Percentiles rank a stretch among this genome's conserved stretches.
These are phyloP conservation scores for Cryptus viduatorius DNA, from an alignment of 2,888 invertebrate species.

Conservation along the genomic window DNA sequence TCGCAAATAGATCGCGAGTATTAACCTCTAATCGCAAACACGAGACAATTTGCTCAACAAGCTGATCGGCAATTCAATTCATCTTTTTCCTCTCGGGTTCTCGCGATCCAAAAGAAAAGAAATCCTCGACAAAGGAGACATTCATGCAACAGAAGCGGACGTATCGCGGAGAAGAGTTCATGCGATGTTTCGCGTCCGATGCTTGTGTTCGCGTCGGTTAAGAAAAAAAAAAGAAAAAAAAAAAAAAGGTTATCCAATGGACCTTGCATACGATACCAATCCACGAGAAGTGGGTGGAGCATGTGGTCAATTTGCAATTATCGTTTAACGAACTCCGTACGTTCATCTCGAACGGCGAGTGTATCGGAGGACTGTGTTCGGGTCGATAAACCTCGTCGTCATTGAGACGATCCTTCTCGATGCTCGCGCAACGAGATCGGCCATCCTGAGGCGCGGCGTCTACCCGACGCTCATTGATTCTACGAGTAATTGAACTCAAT, in stretches of 20 bases:
- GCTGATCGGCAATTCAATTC: conserved; percentile 10
- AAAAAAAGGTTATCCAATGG: conserved; percentile 21
- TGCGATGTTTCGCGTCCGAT: neutral
- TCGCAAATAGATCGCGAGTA: neutral
- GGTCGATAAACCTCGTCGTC: conserved; percentile 39
- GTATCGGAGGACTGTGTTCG: conserved; percentile 19
- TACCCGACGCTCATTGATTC: conserved; percentile 11
- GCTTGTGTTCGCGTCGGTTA: neutral
- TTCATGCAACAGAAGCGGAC: conserved; percentile 5
- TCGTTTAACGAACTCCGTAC: conserved; percentile 46
- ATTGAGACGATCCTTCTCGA: conserved; percentile 18
- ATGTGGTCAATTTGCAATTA: conserved; percentile 46
- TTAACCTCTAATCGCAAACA: neutral
- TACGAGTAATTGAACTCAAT: neutral
- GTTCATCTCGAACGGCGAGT: neutral
- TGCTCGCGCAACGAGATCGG: conserved; percentile 9
- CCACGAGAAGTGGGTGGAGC: conserved; percentile 44
- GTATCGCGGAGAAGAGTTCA: neutral
- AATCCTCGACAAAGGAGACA: conserved; percentile 29
- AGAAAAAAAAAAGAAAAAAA: neutral
- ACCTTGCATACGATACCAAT: conserved; percentile 11
- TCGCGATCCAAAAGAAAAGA: neutral
- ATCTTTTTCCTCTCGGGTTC: neutral
- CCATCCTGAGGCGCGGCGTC: conserved; percentile 29
- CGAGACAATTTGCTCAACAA: neutral